Conservation (phyloP, 2,797 vertebrate genomes). For the Bradypodion ventrale region DNA sequence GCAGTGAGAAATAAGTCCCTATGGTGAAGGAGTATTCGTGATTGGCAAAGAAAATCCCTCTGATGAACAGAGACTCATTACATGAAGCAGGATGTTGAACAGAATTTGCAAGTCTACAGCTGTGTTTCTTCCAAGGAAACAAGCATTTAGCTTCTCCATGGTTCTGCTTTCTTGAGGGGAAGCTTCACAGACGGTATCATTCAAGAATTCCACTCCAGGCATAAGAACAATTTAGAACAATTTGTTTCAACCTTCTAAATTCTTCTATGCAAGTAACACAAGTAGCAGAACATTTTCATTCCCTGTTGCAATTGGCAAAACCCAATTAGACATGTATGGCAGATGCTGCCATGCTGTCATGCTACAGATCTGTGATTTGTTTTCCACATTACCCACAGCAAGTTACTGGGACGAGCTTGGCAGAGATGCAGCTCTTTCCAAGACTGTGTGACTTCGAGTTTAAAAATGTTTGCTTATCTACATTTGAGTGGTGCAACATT, state of each 20-base stretch:
- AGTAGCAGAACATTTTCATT: slow-evolving; percentile 30
- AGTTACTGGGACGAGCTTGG: neutral
- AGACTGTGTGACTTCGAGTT: neutral
- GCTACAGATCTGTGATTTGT: neutral
- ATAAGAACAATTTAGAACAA: slow-evolving; percentile 34
- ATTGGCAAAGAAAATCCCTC: neutral
- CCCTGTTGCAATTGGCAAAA: slow-evolving; percentile 5
- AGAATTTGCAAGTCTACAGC: neutral
- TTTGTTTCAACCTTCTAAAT: slow-evolving; percentile 15
- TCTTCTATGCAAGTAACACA: slow-evolving; percentile 22
- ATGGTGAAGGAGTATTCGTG: neutral
- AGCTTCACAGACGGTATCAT: slow-evolving; percentile 29
- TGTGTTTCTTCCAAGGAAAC: neutral
- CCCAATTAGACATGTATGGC: slow-evolving; percentile 1
- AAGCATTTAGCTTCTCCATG: accelerated
- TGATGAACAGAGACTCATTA: neutral
- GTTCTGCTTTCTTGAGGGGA: neutral
- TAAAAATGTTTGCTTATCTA: neutral
- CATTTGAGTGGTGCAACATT: neutral
- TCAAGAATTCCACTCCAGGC: slow-evolving; percentile 21
- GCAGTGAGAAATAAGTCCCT: neutral
- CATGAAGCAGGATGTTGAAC: neutral
- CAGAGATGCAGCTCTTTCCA: neutral
- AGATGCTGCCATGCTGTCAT: slow-evolving; percentile 10
- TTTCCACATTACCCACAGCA: slow-evolving; percentile 14